phyloP scores from a whole-genome alignment of 2,113 vertebrate species.

The Trematomus loennbergii region DNA sequence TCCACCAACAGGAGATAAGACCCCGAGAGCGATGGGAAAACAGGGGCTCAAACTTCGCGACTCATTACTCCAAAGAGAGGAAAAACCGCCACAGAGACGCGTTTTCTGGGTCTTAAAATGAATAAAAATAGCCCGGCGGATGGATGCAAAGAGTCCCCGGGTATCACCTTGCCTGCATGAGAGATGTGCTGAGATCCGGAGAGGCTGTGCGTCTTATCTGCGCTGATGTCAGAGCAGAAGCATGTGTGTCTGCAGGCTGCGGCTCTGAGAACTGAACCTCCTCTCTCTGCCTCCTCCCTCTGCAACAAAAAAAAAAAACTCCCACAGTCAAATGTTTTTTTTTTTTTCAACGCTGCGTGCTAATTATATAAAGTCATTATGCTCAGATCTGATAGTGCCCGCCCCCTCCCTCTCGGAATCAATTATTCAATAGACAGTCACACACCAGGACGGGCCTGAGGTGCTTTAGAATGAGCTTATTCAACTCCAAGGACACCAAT shows the following conservation, averaged over 20 bases:
- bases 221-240: conserved; percentile 71
- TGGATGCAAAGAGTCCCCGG: conserved; percentile 24
- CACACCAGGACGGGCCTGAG: conserved; percentile 94
- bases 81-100: conserved; percentile 1
- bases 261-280: conserved; percentile 43
- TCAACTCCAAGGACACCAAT: conserved; percentile 99
- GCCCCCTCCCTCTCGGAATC: conserved; percentile 93
- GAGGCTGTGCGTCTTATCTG: conserved; percentile 31
- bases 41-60: conserved; percentile 63
- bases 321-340: conserved; percentile 61
- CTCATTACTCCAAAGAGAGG: conserved; percentile 30
- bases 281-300: not conserved
- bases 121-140: not conserved
- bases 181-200: conserved; percentile 41
- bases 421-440: conserved; percentile 96
- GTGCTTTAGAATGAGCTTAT: conserved; percentile 95
- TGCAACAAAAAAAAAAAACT: conserved; percentile 24
- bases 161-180: conserved; percentile 42
- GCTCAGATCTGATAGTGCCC: conserved; percentile 95
- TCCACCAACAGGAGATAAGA: conserved; percentile 74
- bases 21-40: not conserved
- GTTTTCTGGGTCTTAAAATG: conserved; percentile 33
- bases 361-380: conserved; percentile 99
- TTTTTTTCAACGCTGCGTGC: conserved; percentile 84
- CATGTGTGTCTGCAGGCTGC: conserved; percentile 63